Evolutionary conservation across 1,140 invertebrate species (phyloP), one percentile per base, ranked within the genome.

Genomic region (Copidosoma floridanum): DNA sequence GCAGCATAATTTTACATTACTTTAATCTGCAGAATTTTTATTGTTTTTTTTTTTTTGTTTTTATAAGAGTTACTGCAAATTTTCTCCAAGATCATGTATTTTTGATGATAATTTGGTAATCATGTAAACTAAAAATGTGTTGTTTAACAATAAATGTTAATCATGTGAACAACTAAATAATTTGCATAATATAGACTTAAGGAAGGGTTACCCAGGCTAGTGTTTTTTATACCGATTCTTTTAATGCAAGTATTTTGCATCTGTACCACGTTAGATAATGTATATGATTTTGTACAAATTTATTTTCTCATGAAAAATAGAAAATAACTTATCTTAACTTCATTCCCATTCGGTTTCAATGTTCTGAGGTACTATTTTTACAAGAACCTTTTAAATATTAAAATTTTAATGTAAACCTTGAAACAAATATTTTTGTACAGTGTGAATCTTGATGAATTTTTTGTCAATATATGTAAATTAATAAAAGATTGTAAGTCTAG

Each of bases 191-290:
- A 12, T 50, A 61, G 35, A 37, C n/a, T 27, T 3, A 32, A 56
- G 18, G 14, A 53, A 24, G 52, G 26, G 16, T 21, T n/a, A n/a
- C 10, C 35, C 24, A 12, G 16, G 40, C 35, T 40, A 55, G 46
- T 21, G 35, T 50, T 35, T 52, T 52, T 58, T 29, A 27, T 44
- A 41, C 35, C 41, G 26, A 26, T 41, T 21, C 29, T 50, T 59
- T 57, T 29, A 24, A 52, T 60, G 63, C 56, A 46, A 38, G 59
- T 35, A 56, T 41, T 29, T 50, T 53, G 55, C 41, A 54, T 24
- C 52, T 65, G 46, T 24, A 47, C n/a, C 21, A 2, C 57, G 11
- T 56, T 38, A 44, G 10, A 37, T 29, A 8, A 53, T 47, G 50
- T 52, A 52, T 37, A 46, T 10, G 18, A 37, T 55, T 59, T 7